Percentiles rank a stretch among this genome's conserved stretches.
Conservation (phyloP, 2,113 vertebrate genomes). For the Ceyx margarethae region DNA sequence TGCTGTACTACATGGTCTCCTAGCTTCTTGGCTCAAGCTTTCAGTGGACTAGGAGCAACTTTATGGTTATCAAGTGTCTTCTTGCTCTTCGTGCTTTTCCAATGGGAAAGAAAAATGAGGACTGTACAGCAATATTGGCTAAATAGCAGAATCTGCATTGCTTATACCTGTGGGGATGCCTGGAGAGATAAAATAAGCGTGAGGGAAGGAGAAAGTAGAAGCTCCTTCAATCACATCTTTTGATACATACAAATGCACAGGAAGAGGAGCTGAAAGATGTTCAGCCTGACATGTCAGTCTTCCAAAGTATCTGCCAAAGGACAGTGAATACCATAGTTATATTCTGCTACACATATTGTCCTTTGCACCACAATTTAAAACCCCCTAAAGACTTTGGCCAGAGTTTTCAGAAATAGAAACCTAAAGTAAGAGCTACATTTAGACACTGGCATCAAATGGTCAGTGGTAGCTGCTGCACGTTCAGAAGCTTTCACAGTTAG, state of each 20-base stretch:
- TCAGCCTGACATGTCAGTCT: not conserved
- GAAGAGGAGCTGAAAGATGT: not conserved
- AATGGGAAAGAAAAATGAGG: not conserved
- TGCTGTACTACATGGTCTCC: accelerated
- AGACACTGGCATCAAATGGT: not conserved
- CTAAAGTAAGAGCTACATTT: not conserved
- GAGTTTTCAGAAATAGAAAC: constrained; percentile 5
- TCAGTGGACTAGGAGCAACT: not conserved
- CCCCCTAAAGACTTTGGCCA: not conserved
- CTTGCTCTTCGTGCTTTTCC: not conserved
- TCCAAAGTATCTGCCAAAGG: not conserved
- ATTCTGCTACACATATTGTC: not conserved
- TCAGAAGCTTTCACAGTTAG: not conserved
- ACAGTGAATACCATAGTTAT: not conserved
- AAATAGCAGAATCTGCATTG: not conserved
- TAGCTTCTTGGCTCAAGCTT: not conserved
- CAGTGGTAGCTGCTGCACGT: not conserved
- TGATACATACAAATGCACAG: not conserved
- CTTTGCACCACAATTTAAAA: not conserved
- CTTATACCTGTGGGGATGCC: not conserved
- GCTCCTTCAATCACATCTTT: not conserved
- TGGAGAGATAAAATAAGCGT: not conserved
- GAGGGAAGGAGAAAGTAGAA: not conserved
- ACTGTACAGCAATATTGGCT: not conserved
- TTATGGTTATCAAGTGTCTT: not conserved